These are phyloP conservation scores for Esox niger DNA, from an alignment of 2,113 vertebrate genomes.

Conservation along the genomic window DNA sequence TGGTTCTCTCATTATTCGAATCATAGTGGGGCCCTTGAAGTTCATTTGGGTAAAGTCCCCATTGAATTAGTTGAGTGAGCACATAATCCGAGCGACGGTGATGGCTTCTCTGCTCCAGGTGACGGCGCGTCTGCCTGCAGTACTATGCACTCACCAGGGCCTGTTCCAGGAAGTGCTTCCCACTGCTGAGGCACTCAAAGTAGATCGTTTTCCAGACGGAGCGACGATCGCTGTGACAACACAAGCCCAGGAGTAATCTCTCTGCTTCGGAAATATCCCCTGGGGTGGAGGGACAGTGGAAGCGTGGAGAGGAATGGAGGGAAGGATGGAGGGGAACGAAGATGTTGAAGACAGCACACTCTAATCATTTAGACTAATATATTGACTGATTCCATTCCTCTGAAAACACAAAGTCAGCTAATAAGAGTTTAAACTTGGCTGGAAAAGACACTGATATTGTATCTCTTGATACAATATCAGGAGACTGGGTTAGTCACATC, in stretches of 20 bases:
- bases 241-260: constrained; percentile 78
- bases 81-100: no score
- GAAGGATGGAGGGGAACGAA: neutral
- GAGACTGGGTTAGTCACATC: neutral
- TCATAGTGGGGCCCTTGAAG: no score
- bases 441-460: neutral
- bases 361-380: no score
- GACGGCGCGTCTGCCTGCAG: no score
- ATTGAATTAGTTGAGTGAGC: no score
- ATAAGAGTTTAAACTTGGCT: no score
- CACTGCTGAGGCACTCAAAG: constrained; percentile 89
- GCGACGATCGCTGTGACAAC: constrained; percentile 73
- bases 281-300: constrained; percentile 26
- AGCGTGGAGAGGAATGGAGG: neutral
- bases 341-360: neutral
- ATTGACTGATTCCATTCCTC: no score
- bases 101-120: no score
- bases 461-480: neutral
- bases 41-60: no score
- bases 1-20: no score
- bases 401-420: no score
- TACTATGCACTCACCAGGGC: constrained; percentile 77
- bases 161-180: constrained; percentile 94
- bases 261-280: constrained; percentile 72
- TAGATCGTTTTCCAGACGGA: constrained; percentile 85